Conservation (phyloP, 1,140 invertebrate species). For the Drosophila watanabei region DNA sequence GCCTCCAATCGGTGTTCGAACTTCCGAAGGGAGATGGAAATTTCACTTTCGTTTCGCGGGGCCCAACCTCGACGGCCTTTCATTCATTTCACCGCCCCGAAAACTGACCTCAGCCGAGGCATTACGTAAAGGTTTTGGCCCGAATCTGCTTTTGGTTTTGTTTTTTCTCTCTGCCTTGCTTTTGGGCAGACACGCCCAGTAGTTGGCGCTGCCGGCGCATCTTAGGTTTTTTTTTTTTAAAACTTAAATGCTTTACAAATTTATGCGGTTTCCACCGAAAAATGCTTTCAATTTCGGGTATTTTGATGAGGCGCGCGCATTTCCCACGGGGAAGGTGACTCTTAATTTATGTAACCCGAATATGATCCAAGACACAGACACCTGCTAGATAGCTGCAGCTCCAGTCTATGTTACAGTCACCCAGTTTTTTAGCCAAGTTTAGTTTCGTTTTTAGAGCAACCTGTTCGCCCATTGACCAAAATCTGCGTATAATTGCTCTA, state of each 20-base stretch:
- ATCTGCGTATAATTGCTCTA: slow-evolving; percentile 44
- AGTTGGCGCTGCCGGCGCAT: slow-evolving; percentile 57
- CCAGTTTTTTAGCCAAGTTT: slow-evolving; percentile 37
- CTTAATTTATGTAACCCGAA: slow-evolving; percentile 28
- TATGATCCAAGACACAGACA: slow-evolving; percentile 19
- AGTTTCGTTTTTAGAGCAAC: slow-evolving; percentile 33
- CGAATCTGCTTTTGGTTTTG: slow-evolving; percentile 11
- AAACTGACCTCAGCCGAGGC: slow-evolving; percentile 60
- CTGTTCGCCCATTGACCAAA: slow-evolving; percentile 53
- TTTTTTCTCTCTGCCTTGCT: slow-evolving; percentile 9
- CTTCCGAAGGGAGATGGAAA: slow-evolving; percentile 46
- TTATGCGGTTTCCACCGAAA: slow-evolving; percentile 67
- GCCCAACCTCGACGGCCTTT: slow-evolving; percentile 43
- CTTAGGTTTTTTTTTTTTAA: slow-evolving; percentile 36
- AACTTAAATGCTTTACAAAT: slow-evolving; percentile 70
- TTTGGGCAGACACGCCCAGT: slow-evolving; percentile 66
- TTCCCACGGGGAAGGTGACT: slow-evolving; percentile 41
- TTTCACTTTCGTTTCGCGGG: slow-evolving; percentile 68
- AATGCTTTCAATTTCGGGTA: slow-evolving; percentile 60
- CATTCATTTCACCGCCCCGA: slow-evolving; percentile 59
- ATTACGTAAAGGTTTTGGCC: slow-evolving; percentile 52
- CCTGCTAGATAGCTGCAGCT: slow-evolving; percentile 19
- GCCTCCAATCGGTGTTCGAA: slow-evolving; percentile 50
- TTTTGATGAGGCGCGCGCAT: slow-evolving; percentile 20
- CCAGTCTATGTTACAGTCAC: slow-evolving; percentile 36